Evolutionary conservation across 1,140 invertebrate species (phyloP).

Genomic region (Temnothorax curvispinosus): DNA sequence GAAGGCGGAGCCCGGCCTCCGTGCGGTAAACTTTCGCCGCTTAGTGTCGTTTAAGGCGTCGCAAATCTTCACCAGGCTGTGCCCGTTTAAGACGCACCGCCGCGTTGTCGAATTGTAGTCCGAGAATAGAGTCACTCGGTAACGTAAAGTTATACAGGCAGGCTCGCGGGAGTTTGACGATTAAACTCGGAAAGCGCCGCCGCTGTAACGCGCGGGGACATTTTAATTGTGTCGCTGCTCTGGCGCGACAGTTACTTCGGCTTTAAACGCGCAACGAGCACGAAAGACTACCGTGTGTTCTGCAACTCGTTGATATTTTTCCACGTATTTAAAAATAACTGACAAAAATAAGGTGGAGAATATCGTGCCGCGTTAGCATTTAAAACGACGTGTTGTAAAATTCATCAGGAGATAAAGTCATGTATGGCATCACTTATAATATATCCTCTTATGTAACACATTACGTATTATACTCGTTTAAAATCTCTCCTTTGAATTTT

Average conservation of each 20-base stretch:
- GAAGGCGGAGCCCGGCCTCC: conserved; percentile 36
- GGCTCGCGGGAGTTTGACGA: conserved; percentile 16
- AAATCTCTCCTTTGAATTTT: not conserved
- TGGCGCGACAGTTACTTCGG: not conserved
- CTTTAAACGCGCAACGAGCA: not conserved
- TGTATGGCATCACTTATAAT: not conserved
- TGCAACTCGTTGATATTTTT: not conserved
- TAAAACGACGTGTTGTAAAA: not conserved
- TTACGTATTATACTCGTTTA: not conserved
- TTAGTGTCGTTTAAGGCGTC: conserved; percentile 73
- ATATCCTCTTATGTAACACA: not conserved
- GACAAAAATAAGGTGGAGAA: not conserved
- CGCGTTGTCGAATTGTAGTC: conserved; percentile 12
- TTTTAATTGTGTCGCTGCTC: conserved; percentile 12
- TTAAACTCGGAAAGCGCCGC: not conserved
- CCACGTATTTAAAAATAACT: not conserved
- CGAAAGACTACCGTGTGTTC: not conserved
- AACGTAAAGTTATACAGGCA: not conserved
- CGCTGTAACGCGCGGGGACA: not conserved
- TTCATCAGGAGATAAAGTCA: not conserved
- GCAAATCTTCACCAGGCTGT: conserved; percentile 73
- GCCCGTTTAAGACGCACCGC: conserved; percentile 17
- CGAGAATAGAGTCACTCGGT: conserved; percentile 45
- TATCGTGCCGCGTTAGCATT: not conserved
- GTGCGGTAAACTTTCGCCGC: conserved; percentile 69